phyloP scores from a whole-genome alignment of 1,140 invertebrate genomes.

The Acarapis woodi region DNA sequence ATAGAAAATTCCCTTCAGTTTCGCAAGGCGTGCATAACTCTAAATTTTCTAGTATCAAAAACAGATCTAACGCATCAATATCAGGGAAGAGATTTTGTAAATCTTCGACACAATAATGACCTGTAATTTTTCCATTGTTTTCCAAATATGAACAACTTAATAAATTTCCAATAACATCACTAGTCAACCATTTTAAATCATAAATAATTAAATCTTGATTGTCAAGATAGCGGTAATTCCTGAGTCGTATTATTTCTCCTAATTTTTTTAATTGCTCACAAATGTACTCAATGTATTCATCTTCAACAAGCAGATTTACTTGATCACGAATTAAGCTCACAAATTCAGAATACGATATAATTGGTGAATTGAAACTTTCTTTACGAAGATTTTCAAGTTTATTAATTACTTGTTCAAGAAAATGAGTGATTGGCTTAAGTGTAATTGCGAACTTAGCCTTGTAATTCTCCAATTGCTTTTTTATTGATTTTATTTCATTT shows the following conservation, averaged over 20 bases:
- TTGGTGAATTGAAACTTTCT: constrained; percentile 26
- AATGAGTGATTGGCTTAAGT: constrained; percentile 25
- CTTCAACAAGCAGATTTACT: constrained; percentile 35
- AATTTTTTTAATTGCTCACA: constrained; percentile 34
- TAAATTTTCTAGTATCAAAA: constrained; percentile 34
- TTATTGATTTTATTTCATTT: constrained; percentile 25
- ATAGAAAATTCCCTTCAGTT: constrained; percentile 36
- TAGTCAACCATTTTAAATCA: constrained; percentile 39
- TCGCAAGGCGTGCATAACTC: constrained; percentile 42
- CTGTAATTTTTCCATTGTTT: too few species aligned
- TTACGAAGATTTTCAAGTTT: constrained; percentile 25
- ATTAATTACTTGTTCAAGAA: constrained; percentile 27
- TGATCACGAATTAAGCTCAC: constrained; percentile 26
- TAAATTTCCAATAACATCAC: constrained; percentile 35
- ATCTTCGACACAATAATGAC: constrained; percentile 43
- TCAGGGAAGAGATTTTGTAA: constrained; percentile 42
- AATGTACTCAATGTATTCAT: constrained; percentile 32
- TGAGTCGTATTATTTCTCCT: constrained; percentile 25
- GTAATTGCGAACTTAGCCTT: constrained; percentile 20
- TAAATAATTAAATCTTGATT: constrained; percentile 35
- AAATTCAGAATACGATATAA: constrained; percentile 33
- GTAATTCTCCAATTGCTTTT: constrained; percentile 24
- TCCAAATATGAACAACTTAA: too few species aligned
- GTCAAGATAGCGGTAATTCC: constrained; percentile 6
- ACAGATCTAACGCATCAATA: constrained; percentile 34